phyloP scores from a whole-genome alignment of 1,140 invertebrate genomes.

The Lepidostoma basale region DNA sequence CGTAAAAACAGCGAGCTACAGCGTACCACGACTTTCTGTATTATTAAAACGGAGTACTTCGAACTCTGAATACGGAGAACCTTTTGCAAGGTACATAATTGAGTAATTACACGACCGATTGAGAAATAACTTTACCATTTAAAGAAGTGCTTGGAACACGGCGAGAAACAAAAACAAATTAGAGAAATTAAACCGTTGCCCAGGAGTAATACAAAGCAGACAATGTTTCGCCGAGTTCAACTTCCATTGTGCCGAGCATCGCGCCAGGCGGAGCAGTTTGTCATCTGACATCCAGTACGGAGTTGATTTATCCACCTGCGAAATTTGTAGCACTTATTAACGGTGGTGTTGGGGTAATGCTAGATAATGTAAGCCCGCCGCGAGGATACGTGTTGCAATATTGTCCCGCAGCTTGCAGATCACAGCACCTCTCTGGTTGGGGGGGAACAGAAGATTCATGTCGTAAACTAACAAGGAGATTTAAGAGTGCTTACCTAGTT shows the following conservation, averaged over 20 bases:
- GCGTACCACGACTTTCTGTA: neutral
- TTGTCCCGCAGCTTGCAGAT: slow-evolving; percentile 3
- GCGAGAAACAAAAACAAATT: slow-evolving; percentile 31
- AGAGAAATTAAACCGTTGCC: slow-evolving; percentile 32
- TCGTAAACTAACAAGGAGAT: no score
- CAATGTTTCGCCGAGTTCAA: slow-evolving; percentile 1
- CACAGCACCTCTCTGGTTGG: no score
- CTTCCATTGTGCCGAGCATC: neutral
- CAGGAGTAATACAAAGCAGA: slow-evolving; percentile 26
- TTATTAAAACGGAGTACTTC: slow-evolving; percentile 1
- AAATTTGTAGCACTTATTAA: slow-evolving; percentile 39
- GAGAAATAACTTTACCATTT: slow-evolving; percentile 25
- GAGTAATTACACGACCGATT: slow-evolving; percentile 24
- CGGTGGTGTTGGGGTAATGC: slow-evolving; percentile 5
- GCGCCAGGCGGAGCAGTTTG: slow-evolving; percentile 18
- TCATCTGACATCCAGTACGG: slow-evolving; percentile 31
- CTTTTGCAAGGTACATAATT: slow-evolving; percentile 5
- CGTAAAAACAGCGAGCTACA: slow-evolving; percentile 7
- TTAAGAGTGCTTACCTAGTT: no score
- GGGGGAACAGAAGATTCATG: no score
- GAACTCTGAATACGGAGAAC: neutral
- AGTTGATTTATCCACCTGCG: slow-evolving; percentile 39
- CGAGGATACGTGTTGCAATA: slow-evolving; percentile 4
- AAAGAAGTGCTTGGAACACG: slow-evolving; percentile 11
- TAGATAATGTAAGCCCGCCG: slow-evolving; percentile 15